Base-by-base conservation (phyloP, 2,113 vertebrate species). In the Sisor rabdophorus region DNA sequence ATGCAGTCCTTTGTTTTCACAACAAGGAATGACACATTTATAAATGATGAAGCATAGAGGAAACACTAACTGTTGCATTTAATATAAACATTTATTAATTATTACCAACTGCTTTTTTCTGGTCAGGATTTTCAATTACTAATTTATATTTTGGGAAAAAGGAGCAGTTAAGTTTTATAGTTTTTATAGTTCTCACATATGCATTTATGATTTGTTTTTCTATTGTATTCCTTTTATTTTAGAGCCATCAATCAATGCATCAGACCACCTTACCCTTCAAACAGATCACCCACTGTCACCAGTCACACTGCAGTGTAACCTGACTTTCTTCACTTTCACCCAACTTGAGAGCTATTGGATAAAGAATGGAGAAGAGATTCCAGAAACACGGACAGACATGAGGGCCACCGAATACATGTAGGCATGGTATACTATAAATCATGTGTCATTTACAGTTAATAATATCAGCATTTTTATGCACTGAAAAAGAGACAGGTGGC, bases 301-400 rank as follows among this genome's bases (percentile, higher is more conserved):
- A 0, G 78, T 96, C 84, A 89, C 80, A 2, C 88, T 98, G 86
- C 94, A 97, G 85, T 99, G 97, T 89, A 99, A 99, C 92, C 94
- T 99, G 79, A 96, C 95, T 71, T 89, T 86, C 55, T 85, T 85
- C 80, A 87, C 91, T 82, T 88, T 82, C 20, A 64, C 30, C 20
- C 88, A 90, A 77, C 4, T 65, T 15, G 85, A 89, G 78, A 96
- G 93, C 88, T 96, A 89, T 89, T 99, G 97, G 97, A 93, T 95
- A 89, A 98, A 94, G 90, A 96, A 98, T 0, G 95, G 95, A 4
- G 91, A 94, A 83, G 94, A 95, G 86, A 91, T 99, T 75, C 28
- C 84, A 0, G 91, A 89, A 22, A 94, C 93, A 8, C 90, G 88
- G 24, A 88, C 76, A 81, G 3, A 28, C 16, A 22, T 84, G 85